Evolutionary conservation across 2,113 vertebrate genomes (phyloP).

Genomic region (Lanius collurio): DNA sequence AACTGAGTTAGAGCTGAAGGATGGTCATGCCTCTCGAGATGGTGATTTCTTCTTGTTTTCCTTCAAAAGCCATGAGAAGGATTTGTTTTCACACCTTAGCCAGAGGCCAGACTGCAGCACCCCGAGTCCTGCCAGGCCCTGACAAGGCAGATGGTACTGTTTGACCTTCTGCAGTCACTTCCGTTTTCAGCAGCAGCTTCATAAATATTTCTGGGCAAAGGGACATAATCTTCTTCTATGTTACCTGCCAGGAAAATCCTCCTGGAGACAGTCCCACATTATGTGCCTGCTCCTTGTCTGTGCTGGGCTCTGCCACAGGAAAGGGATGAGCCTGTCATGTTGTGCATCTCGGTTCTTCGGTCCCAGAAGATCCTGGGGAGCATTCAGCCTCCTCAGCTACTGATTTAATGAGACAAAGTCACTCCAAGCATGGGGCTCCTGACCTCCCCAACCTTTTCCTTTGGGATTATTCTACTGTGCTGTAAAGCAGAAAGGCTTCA

Average conservation of each 20-base stretch:
- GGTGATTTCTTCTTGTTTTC: not conserved
- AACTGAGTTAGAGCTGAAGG: not conserved
- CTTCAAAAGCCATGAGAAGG: not conserved
- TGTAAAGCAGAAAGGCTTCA: not conserved
- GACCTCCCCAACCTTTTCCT: not conserved
- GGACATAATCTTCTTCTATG: not conserved
- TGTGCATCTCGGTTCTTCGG: not conserved
- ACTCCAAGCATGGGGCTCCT: not conserved
- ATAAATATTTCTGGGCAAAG: not conserved
- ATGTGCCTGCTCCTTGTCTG: rapidly evolving
- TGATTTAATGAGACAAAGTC: not conserved
- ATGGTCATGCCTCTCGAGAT: not conserved
- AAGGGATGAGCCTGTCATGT: not conserved
- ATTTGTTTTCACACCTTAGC: not conserved
- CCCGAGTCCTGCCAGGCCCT: not conserved
- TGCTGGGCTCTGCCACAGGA: not conserved
- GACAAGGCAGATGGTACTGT: not conserved
- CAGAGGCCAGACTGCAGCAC: not conserved
- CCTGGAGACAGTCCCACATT: not conserved
- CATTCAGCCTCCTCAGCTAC: not conserved
- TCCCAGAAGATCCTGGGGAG: not conserved
- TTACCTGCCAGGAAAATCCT: not conserved
- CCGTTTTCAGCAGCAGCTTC: not conserved
- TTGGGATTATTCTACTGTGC: not conserved
- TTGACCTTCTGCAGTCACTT: not conserved